Evolutionary conservation across 53 echinoderm and acorn worm species (phyloP), one percentile per base, ranked within the genome.

Genomic region (Mesocentrotus franciscanus): DNA sequence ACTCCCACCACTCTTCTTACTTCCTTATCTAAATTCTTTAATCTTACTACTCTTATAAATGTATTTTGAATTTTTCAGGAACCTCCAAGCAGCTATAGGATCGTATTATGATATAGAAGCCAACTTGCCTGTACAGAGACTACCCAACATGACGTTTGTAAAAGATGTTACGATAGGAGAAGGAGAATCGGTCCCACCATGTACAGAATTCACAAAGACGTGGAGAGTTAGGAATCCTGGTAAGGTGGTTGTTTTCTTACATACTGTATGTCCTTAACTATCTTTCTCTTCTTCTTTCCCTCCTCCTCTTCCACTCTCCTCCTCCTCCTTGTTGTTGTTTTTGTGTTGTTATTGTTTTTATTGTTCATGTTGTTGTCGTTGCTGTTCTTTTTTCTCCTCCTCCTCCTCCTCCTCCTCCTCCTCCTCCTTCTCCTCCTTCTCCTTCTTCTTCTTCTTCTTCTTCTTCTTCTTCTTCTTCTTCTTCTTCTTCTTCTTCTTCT

Each of bases 61-160:
- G 4, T 66, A 22, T 20, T 20, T 72, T 29, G 0, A 30, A 72
- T 29, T 29, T 0, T 9, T 56, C 95, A 98, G 98, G 98, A 98
- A 98, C 95, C 95, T 98, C 78, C 98, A 98, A 95, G 98, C 97
- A 84, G 97, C 98, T 2, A 97, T 98, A 76, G 97, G 98, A 60
- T 97, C 98, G 24, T 98, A 98, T 81, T 98, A 96, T 56, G 98
- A 98, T 95, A 96, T 98, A 30, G 98, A 98, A 61, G 97, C 96
- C 85, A 96, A 97, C 9, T 76, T 97, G 32, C 96, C 96, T 20
- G 95, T 97, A 32, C 96, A 92, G n/a, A 96, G 93, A 29, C 90
- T 98, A 58, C 98, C 98, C 4, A 89, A 95, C 71, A 98, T 98
- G 98, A 95, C 96, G 30, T 96, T 98, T 10, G 95, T 98, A 17